Base-by-base conservation (phyloP, 2,113 vertebrate genomes). In the Takifugu bimaculatus region DNA sequence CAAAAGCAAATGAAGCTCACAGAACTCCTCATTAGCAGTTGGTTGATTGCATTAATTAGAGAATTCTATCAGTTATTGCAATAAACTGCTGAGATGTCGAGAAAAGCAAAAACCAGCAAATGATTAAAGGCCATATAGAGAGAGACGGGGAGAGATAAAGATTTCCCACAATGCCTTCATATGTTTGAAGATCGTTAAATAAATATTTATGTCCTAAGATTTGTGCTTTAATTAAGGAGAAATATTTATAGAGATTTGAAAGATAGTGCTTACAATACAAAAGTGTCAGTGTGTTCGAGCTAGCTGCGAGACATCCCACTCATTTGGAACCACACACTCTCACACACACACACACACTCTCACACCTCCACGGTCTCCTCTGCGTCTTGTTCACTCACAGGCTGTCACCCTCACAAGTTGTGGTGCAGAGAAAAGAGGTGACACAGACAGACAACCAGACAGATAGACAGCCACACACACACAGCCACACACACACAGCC, bases 321-420 rank as follows among this genome's bases (percentile, higher is more conserved):
- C 54, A 63, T 72, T 45, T 52, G 48, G 20, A n/a, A 51, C 25
- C 65, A 50, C 58, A 55, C 47, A 51, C 67, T 48, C 57, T 58
- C 69, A 68, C 29, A 55, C 52, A 48, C 50, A 53, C 65, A 39
- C 15, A 26, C 13, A 39, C 43, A 49, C 49, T 66, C 57, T 68
- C 28, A 61, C 78, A 77, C 68, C 28, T 59, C 51, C 50, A 27
- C 44, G 39, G 81, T 77, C 78, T 84, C 78, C 63, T 69, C 67
- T 77, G 72, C 77, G 86, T 89, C 85, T 86, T 88, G 85, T 85
- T 76, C 66, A 52, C 60, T 72, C 57, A 58, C 75, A 62, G 72
- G 48, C 67, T 81, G 78, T 81, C 73, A 27, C 78, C 70, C 63
- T 85, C 74, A 67, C 64, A 63, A 68, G 67, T 77, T 57, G 65